Evolutionary conservation across 2,888 invertebrate genomes (phyloP), one percentile per base, ranked within the genome.

Genomic region (Tetheella fluctuosa): DNA sequence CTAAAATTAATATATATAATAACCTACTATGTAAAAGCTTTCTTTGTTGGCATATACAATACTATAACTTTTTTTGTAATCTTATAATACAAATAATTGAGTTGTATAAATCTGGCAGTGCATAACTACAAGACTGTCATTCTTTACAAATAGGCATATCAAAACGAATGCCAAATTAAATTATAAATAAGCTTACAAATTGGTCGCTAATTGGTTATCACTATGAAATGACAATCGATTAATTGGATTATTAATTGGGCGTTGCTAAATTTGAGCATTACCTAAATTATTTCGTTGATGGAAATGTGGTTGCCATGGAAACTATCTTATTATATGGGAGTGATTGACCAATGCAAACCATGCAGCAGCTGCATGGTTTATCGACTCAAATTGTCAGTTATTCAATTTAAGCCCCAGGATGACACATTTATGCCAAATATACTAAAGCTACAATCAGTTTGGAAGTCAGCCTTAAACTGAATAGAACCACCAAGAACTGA

Each of bases 171-270:
- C 48, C 48, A 48, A 48, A 48, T 48, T 2, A 20, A 48, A 48
- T 48, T 20, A 48, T 20, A 8, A 20, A 20, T 48, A 48, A 48
- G 48, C 48, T 48, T 48, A 48, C 48, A 48, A 48, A 48, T 48
- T 48, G 48, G 17, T 48, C 10, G 20, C 48, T 48, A 48, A 48
- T 48, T 48, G 48, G 48, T 48, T 48, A 48, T 48, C 48, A 48
- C 48, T 48, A 20, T 48, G 48, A 48, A 20, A 48, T 48, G 48
- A 48, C 48, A 20, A 15, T 42, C 34, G 10, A 48, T 30, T 58
- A n/a, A 37, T 17, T 10, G 23, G 48, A 25, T 12, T 57, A 48
- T 48, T 48, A 48, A 48, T 20, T 48, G 20, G 48, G 20, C 10
- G 48, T 20, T 48, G 48, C 48, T 20, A 48, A 48, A 20, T 48